Conservation (phyloP, 2,797 vertebrate species). For the Scleropages formosus region DNA sequence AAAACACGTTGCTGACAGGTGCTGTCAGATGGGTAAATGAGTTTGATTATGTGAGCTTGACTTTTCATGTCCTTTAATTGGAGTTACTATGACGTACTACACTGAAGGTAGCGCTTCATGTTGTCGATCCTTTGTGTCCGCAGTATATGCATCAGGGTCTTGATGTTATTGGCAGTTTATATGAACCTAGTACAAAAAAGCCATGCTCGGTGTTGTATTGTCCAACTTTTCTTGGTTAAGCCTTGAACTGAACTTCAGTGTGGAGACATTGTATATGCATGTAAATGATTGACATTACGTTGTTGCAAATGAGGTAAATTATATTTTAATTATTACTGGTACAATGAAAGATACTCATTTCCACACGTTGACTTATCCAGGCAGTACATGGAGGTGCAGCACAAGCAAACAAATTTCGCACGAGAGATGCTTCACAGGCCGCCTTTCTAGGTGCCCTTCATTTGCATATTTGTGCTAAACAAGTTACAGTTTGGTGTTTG, state of each 20-base stretch:
- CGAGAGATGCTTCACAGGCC: slow-evolving; percentile 24
- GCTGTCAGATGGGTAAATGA: slow-evolving; percentile 24
- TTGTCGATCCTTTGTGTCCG: slow-evolving; percentile 28
- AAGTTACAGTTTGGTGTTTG: neutral
- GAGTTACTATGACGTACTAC: slow-evolving; percentile 21
- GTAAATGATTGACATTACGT: slow-evolving; percentile 33
- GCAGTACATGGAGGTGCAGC: slow-evolving; percentile 26
- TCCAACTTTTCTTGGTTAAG: slow-evolving; percentile 29
- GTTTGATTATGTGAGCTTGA: slow-evolving; percentile 22
- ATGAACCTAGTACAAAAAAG: slow-evolving; percentile 30
- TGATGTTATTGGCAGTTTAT: slow-evolving; percentile 28
- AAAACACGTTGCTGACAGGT: slow-evolving; percentile 29
- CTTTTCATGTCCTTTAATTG: slow-evolving; percentile 26
- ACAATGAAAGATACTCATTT: slow-evolving; percentile 16
- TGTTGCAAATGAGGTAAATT: slow-evolving; percentile 29
- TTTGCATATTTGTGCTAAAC: slow-evolving; percentile 13
- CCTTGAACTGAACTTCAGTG: slow-evolving; percentile 34
- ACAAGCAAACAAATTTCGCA: slow-evolving; percentile 31
- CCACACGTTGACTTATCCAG: slow-evolving; percentile 9
- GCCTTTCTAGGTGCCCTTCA: slow-evolving; percentile 14
- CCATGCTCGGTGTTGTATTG: slow-evolving; percentile 31
- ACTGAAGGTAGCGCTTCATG: slow-evolving; percentile 26
- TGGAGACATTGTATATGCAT: slow-evolving; percentile 30
- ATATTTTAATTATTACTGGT: slow-evolving; percentile 27
- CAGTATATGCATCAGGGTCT: slow-evolving; percentile 29